Evolutionary conservation across 2,113 vertebrate species (phyloP).

Genomic region (Lonchura striata): DNA sequence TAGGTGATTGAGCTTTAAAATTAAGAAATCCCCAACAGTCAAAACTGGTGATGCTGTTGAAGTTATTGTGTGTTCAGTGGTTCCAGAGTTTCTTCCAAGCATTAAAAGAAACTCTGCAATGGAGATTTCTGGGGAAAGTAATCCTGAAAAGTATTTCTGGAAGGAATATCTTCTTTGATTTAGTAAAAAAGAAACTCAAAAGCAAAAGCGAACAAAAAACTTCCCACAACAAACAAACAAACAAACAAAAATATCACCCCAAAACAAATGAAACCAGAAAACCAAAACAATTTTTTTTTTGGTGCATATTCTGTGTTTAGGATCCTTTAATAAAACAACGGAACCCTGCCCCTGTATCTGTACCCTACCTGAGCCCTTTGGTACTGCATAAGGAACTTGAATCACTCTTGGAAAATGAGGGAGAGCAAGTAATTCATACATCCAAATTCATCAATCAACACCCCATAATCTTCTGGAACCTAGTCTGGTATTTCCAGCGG

Average conservation of each 20-base stretch:
- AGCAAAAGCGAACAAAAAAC: background rate
- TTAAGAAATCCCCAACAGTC: background rate
- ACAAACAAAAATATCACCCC: background rate
- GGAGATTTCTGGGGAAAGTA: background rate
- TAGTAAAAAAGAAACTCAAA: background rate
- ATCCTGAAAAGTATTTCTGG: background rate
- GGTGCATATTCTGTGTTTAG: slow-evolving; percentile 56
- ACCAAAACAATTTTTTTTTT: background rate
- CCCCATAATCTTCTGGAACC: slow-evolving; percentile 98
- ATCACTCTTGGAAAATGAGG: slow-evolving; percentile 94
- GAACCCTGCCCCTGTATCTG: slow-evolving; percentile 90
- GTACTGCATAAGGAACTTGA: slow-evolving; percentile 97
- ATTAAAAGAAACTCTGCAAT: background rate
- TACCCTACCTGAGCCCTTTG: slow-evolving; percentile 94
- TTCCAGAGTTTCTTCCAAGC: background rate
- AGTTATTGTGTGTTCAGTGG: background rate
- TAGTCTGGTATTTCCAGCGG: slow-evolving; percentile 95
- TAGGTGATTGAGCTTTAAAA: background rate
- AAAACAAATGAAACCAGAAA: background rate
- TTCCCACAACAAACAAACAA: background rate
- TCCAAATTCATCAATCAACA: slow-evolving; percentile 97
- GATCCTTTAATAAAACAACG: slow-evolving; percentile 83
- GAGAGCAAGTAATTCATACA: slow-evolving; percentile 95
- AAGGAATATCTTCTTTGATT: background rate
- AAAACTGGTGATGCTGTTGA: background rate